phyloP scores from a whole-genome alignment of 2,797 vertebrate genomes.

The Alcedo quadribrachys region DNA sequence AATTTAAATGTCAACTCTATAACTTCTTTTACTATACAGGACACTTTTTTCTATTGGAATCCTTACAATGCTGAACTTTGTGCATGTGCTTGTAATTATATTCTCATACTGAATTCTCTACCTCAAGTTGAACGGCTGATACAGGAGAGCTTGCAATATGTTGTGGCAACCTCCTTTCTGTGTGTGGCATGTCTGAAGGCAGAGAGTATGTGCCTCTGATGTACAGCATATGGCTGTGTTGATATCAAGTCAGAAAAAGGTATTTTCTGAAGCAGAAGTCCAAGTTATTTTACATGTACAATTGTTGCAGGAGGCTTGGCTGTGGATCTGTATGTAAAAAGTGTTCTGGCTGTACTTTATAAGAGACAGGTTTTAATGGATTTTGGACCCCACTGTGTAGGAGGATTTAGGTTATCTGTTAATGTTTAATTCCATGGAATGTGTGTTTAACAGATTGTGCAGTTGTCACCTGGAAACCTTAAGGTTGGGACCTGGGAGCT shows the following conservation, averaged over 20 bases:
- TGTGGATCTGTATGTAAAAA: background rate
- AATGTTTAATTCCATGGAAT: background rate
- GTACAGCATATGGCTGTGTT: background rate
- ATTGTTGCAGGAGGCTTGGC: background rate
- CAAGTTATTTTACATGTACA: background rate
- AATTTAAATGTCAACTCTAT: background rate
- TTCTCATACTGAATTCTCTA: background rate
- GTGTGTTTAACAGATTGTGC: background rate
- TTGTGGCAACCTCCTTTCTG: background rate
- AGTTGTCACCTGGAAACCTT: background rate
- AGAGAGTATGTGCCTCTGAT: background rate
- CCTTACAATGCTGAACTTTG: background rate
- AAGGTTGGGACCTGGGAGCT: background rate
- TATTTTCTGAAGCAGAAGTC: background rate
- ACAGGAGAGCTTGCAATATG: rapidly evolving
- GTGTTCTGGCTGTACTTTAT: background rate
- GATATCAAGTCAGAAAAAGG: background rate
- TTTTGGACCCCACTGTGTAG: background rate
- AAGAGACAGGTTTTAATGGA: background rate
- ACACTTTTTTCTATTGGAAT: background rate
- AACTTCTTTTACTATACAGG: background rate
- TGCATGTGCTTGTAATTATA: background rate
- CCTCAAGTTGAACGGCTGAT: background rate
- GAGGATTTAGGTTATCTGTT: background rate
- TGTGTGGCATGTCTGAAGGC: background rate